These are phyloP conservation scores for Cherax destructor DNA, from an alignment of 1,140 invertebrate genomes.

Conservation along the genomic window DNA sequence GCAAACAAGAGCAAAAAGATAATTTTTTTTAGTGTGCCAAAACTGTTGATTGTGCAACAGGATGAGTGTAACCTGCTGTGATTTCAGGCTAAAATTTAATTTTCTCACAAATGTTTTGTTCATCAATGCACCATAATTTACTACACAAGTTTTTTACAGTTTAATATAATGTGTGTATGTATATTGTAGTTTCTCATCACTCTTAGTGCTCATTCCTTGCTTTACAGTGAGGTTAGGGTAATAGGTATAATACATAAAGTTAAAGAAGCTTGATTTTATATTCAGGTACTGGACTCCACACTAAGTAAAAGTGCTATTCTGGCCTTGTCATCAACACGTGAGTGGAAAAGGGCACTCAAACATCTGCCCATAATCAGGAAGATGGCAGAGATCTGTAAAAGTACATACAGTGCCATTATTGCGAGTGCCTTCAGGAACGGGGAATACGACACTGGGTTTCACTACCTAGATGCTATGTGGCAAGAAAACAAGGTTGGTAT, in stretches of 20 bases:
- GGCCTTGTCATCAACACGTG: conserved; percentile 20
- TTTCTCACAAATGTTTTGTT: too few relatives aligned
- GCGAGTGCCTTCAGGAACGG: conserved; percentile 19
- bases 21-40: neutral
- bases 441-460: conserved; percentile 24
- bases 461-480: conserved; percentile 13
- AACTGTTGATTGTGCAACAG: too few relatives aligned
- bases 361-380: neutral
- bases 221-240: too few relatives aligned
- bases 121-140: too few relatives aligned
- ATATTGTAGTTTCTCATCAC: too few relatives aligned
- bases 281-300: conserved; percentile 17
- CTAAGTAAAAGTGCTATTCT: conserved; percentile 25
- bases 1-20: neutral
- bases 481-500: neutral
- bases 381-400: neutral
- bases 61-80: too few relatives aligned
- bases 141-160: too few relatives aligned
- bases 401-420: conserved; percentile 20
- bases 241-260: neutral
- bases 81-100: too few relatives aligned
- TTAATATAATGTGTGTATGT: too few relatives aligned
- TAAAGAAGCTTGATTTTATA: neutral
- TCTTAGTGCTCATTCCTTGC: too few relatives aligned
- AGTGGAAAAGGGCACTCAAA: conserved; percentile 16